Evolutionary conservation across 2,113 vertebrate species (phyloP), one percentile per base, ranked within the genome.

Genomic region (Columba janthina): DNA sequence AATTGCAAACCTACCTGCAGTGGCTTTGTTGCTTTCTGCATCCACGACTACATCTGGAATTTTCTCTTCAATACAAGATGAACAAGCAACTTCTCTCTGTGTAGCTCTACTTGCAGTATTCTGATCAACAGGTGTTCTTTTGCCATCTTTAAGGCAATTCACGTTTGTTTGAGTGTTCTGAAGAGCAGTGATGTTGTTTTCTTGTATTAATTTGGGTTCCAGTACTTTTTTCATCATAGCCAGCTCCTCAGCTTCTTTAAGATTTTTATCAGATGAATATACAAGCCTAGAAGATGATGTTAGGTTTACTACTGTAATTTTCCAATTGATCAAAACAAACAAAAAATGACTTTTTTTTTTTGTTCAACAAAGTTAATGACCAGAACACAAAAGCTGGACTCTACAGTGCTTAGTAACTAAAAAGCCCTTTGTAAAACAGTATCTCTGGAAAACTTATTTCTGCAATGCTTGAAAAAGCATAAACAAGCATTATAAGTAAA

Each of bases 181-280:
- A 86, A 93, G 81, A 82, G n/a, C 4, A 89, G 22, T 31, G n/a
- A 7, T 75, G 53, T 83, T 74, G 31, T 77, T 90, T 87, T 94
- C 95, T 60, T 94, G 75, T 62, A 67, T 81, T 82, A 89, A 26
- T 48, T 57, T 82, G 51, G 51, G 76, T 72, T 95, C 88, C 38
- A 60, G 7, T 72, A 92, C 48, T 75, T 96, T 95, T 93, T 97
- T 96, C 32, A 72, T 94, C 80, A 98, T 66, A 85, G 96, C 95
- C 88, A 97, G 90, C 57, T 98, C 97, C 84, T 98, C 98, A 22
- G 73, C 86, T 66, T 94, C 97, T 95, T 97, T 97, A 72, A 98
- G 58, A 82, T 88, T 97, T 97, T 81, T 96, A 82, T 97, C 96
- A 91, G 98, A 98, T 50, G 98, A 98, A 95, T 98, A 98, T 10